These are phyloP conservation scores for Conchocele bisecta DNA, from an alignment of 2,888 invertebrate species.

Conservation along the genomic window DNA sequence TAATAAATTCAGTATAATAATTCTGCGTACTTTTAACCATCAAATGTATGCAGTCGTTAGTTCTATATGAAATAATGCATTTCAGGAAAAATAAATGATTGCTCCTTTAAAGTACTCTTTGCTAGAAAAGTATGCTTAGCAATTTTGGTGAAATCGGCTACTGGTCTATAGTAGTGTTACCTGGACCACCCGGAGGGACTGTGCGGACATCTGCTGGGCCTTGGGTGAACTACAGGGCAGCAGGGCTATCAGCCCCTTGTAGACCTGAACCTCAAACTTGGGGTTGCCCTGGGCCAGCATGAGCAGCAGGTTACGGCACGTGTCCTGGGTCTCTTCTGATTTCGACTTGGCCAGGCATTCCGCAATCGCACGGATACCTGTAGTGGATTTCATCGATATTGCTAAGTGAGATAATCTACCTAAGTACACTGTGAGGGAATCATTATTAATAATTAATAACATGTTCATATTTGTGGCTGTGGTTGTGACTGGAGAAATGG, in stretches of 20 bases:
- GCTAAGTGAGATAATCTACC: neutral
- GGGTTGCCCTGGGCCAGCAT: conserved; percentile 82
- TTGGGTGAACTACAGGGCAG: conserved; percentile 82
- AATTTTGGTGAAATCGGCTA: too few relatives aligned
- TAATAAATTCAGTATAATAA: too few relatives aligned
- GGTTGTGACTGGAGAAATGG: too few relatives aligned
- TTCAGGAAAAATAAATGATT: too few relatives aligned
- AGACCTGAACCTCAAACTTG: conserved; percentile 82
- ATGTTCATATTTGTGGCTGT: too few relatives aligned
- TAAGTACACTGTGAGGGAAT: neutral
- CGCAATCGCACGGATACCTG: conserved; percentile 82
- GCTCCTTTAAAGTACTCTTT: too few relatives aligned
- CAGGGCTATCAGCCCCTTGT: conserved; percentile 83
- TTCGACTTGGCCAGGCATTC: conserved; percentile 82
- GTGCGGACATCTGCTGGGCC: conserved; percentile 83
- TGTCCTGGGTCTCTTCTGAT: conserved; percentile 81
- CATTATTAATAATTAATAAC: too few relatives aligned
- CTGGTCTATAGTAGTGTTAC: too few relatives aligned
- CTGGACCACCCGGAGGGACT: conserved; percentile 81
- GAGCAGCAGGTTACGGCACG: conserved; percentile 79
- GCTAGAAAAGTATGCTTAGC: too few relatives aligned
- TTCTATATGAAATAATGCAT: too few relatives aligned
- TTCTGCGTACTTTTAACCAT: too few relatives aligned
- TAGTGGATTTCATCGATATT: neutral
- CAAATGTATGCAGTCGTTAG: too few relatives aligned